Percentiles rank a stretch among this genome's conserved stretches.
phyloP scores from a whole-genome alignment of 2,113 vertebrate genomes.

The Pyxicephalus adspersus region DNA sequence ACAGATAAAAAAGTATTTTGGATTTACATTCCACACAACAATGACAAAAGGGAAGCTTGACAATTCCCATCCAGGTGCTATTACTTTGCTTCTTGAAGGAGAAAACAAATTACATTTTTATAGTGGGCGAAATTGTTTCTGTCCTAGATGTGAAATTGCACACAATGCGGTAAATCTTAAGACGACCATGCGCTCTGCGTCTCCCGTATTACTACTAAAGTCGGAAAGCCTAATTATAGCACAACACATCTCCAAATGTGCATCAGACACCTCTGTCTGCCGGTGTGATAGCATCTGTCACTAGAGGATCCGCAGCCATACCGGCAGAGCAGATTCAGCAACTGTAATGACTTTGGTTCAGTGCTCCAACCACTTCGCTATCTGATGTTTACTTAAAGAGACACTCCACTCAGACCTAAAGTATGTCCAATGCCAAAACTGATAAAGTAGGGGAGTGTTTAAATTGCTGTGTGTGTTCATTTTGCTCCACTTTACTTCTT shows the following conservation, averaged over 20 bases:
- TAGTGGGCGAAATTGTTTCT: constrained; percentile 55
- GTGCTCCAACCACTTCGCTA: too few relatives aligned
- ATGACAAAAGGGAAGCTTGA: constrained; percentile 21
- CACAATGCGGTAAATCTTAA: constrained; percentile 48
- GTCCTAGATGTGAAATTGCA: constrained; percentile 48
- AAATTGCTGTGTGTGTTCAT: too few relatives aligned
- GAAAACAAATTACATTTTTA: constrained; percentile 57
- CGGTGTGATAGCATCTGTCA: constrained; percentile 8
- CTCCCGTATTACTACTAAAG: constrained; percentile 1
- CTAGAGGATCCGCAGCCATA: background rate
- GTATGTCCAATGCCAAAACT: too few relatives aligned
- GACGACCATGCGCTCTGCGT: constrained; percentile 25
- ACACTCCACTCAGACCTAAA: too few relatives aligned
- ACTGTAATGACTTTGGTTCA: too few relatives aligned
- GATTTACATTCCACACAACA: constrained; percentile 42
- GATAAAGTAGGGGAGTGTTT: too few relatives aligned
- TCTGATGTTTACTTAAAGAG: too few relatives aligned
- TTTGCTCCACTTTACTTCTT: too few relatives aligned
- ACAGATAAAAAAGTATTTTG: constrained; percentile 14
- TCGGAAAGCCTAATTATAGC: constrained; percentile 39
- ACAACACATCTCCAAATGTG: constrained; percentile 14
- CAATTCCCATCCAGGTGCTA: constrained; percentile 48
- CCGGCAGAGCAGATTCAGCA: too few relatives aligned
- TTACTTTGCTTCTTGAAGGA: constrained; percentile 50
- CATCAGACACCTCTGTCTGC: background rate